Evolutionary conservation across 1,140 invertebrate genomes (phyloP), one percentile per base, ranked within the genome.

Genomic region (Saccostrea echinata): DNA sequence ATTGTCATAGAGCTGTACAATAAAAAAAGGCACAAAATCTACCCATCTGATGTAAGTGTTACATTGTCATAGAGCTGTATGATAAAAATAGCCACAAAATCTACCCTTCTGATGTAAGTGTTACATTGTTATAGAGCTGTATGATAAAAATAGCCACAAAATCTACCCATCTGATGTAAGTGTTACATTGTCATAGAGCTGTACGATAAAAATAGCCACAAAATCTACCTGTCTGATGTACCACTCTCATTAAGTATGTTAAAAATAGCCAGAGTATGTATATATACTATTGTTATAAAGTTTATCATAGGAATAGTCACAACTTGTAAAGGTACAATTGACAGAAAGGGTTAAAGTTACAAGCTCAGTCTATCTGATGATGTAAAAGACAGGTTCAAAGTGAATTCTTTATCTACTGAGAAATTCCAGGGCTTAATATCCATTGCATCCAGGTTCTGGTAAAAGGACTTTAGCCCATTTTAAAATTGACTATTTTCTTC

Each of bases 101-200:
- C 30, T 94, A 94, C 88, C 92, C 95, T 6, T 94, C 96, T 80
- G 95, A 96, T 90, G 95, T 96, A 92, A 93, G 94, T 97, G 98
- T 94, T 96, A 97, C 88, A n/a, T n/a, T n/a, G n/a, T n/a, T n/a
- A n/a, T n/a, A n/a, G n/a, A n/a, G n/a, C n/a, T n/a, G n/a, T n/a
- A n/a, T n/a, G n/a, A n/a, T n/a, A n/a, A 93, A 71, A 92, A 95
- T 82, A 96, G 96, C 96, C 96, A 96, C 91, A 94, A 93, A 87
- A 94, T 96, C 30, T 94, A 94, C 88, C 92, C 95, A 6, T 94
- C n/a, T n/a, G n/a, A n/a, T n/a, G n/a, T n/a, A n/a, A 95, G 18
- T 97, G 98, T 94, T 96, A 97, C 88, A 96, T 98, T 82, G 94
- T 96, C 18, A 96, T 97, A 61, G 96, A 97, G 91, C 93, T 98